Conservation (phyloP, 92 coral and sea anemone species). For the Epizoanthus fatuus region DNA sequence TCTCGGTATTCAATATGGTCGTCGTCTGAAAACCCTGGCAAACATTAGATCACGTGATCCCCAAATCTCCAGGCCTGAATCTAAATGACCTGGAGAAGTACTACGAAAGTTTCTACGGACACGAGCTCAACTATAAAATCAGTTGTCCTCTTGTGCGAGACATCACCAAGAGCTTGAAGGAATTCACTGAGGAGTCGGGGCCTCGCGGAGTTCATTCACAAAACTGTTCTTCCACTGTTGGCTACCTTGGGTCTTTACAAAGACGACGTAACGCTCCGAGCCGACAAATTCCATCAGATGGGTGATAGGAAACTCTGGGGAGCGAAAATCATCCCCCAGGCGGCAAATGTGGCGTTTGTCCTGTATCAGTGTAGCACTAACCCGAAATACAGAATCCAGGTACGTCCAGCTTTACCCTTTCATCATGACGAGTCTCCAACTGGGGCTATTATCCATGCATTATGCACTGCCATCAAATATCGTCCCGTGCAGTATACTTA, state of each 20-base stretch:
- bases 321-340: constrained; percentile 64
- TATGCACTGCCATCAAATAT: no score
- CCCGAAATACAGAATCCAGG: constrained; percentile 39
- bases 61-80: no score
- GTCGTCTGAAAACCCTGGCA: no score
- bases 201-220: constrained; percentile 70
- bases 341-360: constrained; percentile 78
- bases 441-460: no score
- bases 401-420: background rate
- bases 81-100: constrained; percentile 61
- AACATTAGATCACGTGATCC: no score
- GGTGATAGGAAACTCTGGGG: constrained; percentile 51
- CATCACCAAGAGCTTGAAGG: constrained; percentile 51
- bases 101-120: constrained; percentile 77
- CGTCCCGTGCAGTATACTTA: no score
- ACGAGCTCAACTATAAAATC: constrained; percentile 58
- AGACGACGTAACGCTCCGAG: constrained; percentile 53
- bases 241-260: constrained; percentile 62
- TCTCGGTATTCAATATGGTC: no score
- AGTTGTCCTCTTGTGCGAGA: constrained; percentile 69
- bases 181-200: constrained; percentile 31
- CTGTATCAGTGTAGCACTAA: constrained; percentile 52
- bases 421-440: no score
- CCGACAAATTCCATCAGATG: constrained; percentile 56
- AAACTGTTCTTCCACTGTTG: constrained; percentile 47